Evolutionary conservation across 2,888 invertebrate species (phyloP), one percentile per base, ranked within the genome.

Genomic region (Crematogaster levior): DNA sequence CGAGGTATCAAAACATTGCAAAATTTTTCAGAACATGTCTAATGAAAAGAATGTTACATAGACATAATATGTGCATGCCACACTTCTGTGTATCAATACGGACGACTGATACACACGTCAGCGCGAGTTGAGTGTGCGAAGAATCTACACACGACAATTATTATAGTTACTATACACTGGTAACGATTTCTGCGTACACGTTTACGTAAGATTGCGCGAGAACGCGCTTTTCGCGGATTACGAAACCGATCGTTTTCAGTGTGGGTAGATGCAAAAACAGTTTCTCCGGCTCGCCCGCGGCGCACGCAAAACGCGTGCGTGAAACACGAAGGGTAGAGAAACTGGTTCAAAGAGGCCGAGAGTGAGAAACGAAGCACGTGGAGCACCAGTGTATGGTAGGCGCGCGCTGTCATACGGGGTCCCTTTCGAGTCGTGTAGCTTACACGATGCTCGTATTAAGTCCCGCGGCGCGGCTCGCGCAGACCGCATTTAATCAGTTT

Each of bases 401-500:
- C 73, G 80, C 74, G 79, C 77, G 80, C 84, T n/a, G 85, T 85
- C 85, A 77, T 30, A 60, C 61, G 73, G 82, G 75, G 61, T 84
- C 77, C 81, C 82, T 61, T 83, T 83, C 74, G 77, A 27, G 65
- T 51, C 74, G 84, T 81, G 65, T 83, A 83, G 72, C 79, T 86
- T 87, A 80, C 75, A 68, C 73, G 85, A 70, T 82, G 60, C 81
- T 81, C 70, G 81, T 83, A 84, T 63, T 77, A 84, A 68, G 70
- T 43, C 43, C 56, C 83, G 75, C 70, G 86, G 70, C 84, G 65
- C 63, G 75, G 73, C 73, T 80, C 60, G 86, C 79, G 84, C 81
- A 89, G 89, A 93, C 93, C 93, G 92, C 93, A 93, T 93, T 94
- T 93, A 94, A 94, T 94, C 93, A 94, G 93, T 92, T 93, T 94